phyloP scores from a whole-genome alignment of 2,888 invertebrate genomes.

The Falcaria lacertinaria region DNA sequence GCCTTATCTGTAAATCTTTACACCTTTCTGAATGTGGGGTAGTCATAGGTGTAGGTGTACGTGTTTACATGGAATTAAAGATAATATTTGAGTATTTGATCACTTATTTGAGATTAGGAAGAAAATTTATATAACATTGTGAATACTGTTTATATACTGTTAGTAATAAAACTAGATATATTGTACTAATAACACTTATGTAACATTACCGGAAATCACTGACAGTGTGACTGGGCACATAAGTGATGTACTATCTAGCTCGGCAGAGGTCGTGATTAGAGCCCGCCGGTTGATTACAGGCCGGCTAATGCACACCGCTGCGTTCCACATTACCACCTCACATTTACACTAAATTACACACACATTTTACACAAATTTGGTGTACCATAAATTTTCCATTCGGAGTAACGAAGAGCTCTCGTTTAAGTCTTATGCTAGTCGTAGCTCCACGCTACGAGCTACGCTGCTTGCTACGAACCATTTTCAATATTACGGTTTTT shows the following conservation, averaged over 20 bases:
- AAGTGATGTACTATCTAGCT: constrained; percentile 3
- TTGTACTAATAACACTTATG: not conserved
- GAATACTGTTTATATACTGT: too few species aligned
- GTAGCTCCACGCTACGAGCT: not conserved
- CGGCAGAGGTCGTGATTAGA: constrained; percentile 31
- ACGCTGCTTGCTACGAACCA: not conserved
- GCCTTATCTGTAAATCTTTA: too few species aligned
- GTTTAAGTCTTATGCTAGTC: not conserved
- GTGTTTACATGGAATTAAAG: too few species aligned
- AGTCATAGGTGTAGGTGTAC: too few species aligned
- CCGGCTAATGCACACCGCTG: constrained; percentile 36
- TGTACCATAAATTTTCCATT: not conserved
- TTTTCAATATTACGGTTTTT: too few species aligned
- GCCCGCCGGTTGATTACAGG: constrained; percentile 39
- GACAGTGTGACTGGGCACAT: not conserved
- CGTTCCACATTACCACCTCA: constrained; percentile 20
- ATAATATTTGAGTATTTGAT: too few species aligned
- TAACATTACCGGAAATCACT: not conserved
- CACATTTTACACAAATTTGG: not conserved
- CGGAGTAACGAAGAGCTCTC: too few species aligned
- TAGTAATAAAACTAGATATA: too few species aligned
- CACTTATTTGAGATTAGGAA: too few species aligned
- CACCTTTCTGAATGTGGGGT: too few species aligned
- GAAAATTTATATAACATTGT: too few species aligned
- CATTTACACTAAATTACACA: constrained; percentile 8